These are phyloP conservation scores for Aporophyla nigra DNA, from an alignment of 2,888 invertebrate genomes.

Conservation along the genomic window DNA sequence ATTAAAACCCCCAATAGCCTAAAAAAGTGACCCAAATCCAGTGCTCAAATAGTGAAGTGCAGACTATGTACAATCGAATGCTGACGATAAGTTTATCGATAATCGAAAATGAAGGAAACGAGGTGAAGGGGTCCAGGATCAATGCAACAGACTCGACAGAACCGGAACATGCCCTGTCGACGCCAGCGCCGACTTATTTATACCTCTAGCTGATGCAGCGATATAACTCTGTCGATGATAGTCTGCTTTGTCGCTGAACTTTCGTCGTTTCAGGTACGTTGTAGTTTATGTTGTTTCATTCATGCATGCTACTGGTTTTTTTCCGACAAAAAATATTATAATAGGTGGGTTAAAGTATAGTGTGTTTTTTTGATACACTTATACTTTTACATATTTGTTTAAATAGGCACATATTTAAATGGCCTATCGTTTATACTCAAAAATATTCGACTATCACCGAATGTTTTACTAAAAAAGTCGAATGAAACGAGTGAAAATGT, in stretches of 20 bases:
- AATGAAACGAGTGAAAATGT: not conserved
- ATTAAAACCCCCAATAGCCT: conserved; percentile 29
- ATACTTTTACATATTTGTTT: not conserved
- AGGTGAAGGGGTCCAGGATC: conserved; percentile 76
- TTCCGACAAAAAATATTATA: not conserved
- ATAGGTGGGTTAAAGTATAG: not conserved
- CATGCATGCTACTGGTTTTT: conserved; percentile 5
- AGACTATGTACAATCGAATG: conserved; percentile 75
- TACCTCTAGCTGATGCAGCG: conserved; percentile 85
- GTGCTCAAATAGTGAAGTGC: conserved; percentile 81
- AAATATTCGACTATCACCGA: not conserved
- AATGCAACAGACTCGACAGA: conserved; percentile 76
- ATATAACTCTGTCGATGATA: conserved; percentile 90
- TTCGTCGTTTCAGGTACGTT: conserved; percentile 89
- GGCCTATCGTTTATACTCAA: not conserved
- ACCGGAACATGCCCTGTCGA: conserved; percentile 84
- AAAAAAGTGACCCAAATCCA: conserved; percentile 63
- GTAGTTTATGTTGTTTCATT: conserved; percentile 35
- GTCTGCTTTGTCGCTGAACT: conserved; percentile 90
- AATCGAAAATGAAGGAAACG: conserved; percentile 67
- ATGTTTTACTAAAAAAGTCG: not conserved
- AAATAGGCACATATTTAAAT: not conserved
- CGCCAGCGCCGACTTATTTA: conserved; percentile 87
- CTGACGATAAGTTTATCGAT: conserved; percentile 67
- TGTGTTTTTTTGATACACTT: not conserved